Conservation (phyloP, 2,113 vertebrate species). For the Anguilla rostrata region DNA sequence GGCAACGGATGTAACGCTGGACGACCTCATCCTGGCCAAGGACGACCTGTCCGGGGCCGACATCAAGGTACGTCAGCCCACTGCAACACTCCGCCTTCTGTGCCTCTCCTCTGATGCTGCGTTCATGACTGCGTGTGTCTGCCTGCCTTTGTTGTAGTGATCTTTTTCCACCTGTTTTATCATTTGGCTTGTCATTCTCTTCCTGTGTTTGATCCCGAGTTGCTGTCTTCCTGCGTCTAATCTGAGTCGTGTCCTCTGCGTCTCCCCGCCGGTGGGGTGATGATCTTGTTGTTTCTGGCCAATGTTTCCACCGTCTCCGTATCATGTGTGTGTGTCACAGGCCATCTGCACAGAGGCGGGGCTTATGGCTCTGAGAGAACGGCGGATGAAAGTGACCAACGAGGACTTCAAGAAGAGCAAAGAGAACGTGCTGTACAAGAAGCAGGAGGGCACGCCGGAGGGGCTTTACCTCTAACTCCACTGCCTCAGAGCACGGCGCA, state of each 20-base stretch:
- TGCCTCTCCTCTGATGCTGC: no score
- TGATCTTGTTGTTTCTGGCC: background rate
- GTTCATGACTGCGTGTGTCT: no score
- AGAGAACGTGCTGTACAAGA: constrained; percentile 97
- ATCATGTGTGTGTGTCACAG: constrained; percentile 63
- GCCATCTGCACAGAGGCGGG: constrained; percentile 98
- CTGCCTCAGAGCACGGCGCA: constrained; percentile 34
- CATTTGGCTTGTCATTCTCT: no score
- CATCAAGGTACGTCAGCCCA: constrained; percentile 78
- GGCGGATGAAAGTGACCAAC: constrained; percentile 98
- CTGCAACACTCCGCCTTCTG: background rate
- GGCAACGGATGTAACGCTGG: constrained; percentile 88
- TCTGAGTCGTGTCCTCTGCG: background rate
- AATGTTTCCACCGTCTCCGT: no score
- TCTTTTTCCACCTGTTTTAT: no score
- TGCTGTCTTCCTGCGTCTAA: background rate
- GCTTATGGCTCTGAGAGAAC: constrained; percentile 91
- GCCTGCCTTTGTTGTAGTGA: no score
- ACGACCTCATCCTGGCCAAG: constrained; percentile 95
- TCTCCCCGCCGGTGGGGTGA: background rate
- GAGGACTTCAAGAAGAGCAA: constrained; percentile 99
- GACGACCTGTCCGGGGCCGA: constrained; percentile 96
- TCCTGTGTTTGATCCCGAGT: no score
- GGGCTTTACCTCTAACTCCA: constrained; percentile 79
- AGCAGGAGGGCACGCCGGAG: constrained; percentile 96